Base-by-base conservation (phyloP, 1,140 invertebrate species). In the Paraescarpia echinospica region DNA sequence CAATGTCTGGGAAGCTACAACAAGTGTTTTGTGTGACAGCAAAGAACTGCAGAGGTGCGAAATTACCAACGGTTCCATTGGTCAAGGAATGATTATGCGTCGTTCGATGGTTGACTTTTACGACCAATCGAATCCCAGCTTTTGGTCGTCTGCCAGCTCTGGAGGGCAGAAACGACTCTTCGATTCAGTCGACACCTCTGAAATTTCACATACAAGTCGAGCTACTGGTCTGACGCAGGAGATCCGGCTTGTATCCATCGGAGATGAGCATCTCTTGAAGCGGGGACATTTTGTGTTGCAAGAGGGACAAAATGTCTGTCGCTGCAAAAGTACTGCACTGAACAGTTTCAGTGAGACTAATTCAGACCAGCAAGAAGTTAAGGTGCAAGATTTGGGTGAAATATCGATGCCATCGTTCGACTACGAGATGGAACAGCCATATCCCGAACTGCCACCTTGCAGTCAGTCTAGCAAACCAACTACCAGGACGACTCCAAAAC, bases 201-300 rank as follows among this genome's bases (percentile, higher is more conserved):
- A 93, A 77, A 77, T 6, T 77, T 31, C 14, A 77, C 59, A 77
- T 2, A 31, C 59, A 27, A 18, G 59, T 12, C 8, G 59, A 31
- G 59, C 59, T 33, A 93, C 94, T 89, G 95, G 94, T 34, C 92
- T 95, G 34, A 95, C 95, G 4, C 93, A 93, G 34, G 94, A 95
- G 51, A 94, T 95, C 34, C 51, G 88, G 22, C 18, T 93, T 48
- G 90, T 95, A 31, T 51, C 91, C 35, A 33, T 94, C 92, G 94
- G 94, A 4, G 94, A 94, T 93, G 94, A 95, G 93, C 94, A 94
- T 89, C n/a, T 92, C n/a, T 31, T 92, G 41, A 95, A 95, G 92
- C 92, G 94, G 41, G 59, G 92, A 93, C 34, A 93, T 94, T 92
- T 93, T 51, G 34, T 33, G 89, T 89, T 27, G 12, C 8, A 89